Evolutionary conservation across 2,113 vertebrate species (phyloP), one percentile per base, ranked within the genome.

Genomic region (Caranx ignobilis): DNA sequence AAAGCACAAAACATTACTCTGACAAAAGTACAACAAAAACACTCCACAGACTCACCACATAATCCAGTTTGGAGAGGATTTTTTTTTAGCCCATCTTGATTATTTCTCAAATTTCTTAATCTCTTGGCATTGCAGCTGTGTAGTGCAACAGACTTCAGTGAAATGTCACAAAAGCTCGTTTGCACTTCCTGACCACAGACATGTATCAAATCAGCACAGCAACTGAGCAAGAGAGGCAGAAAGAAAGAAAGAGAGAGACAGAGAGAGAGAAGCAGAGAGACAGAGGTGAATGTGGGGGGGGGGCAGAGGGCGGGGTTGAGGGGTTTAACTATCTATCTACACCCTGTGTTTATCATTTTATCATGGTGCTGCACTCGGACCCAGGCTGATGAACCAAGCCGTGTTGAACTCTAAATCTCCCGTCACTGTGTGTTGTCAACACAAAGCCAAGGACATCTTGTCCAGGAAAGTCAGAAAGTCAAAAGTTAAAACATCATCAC

Each of bases 101-200:
- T 35, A 47, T 60, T 65, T 82, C 26, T 65, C 2, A 65, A 37
- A 1, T n/a, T 41, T 70, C 75, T 34, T 15, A 61, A 37, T 41
- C n/a, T 59, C 59, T 66, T 37, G 6, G 1, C 9, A 57, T n/a
- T 63, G 59, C 89, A 83, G 87, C 85, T 85, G 66, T 89, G 71
- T 82, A 81, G 59, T 80, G 84, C 85, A 89, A 75, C 56, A 57
- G 45, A 70, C 75, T 84, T 88, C 52, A 77, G 73, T 67, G 64
- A 90, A 87, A 86, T 81, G 79, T 77, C 79, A 87, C 71, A 86
- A 77, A 87, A 66, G 73, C 78, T 77, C 15, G 71, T 62, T 59
- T 86, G 55, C 79, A 93, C 92, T 94, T 94, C 94, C 94, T 94
- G 93, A 89, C 89, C 84, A 81, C 89, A 92, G 81, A 73, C 6